Conservation (phyloP, 2,113 vertebrate species). For the Tretioscincus oriximinensis region DNA sequence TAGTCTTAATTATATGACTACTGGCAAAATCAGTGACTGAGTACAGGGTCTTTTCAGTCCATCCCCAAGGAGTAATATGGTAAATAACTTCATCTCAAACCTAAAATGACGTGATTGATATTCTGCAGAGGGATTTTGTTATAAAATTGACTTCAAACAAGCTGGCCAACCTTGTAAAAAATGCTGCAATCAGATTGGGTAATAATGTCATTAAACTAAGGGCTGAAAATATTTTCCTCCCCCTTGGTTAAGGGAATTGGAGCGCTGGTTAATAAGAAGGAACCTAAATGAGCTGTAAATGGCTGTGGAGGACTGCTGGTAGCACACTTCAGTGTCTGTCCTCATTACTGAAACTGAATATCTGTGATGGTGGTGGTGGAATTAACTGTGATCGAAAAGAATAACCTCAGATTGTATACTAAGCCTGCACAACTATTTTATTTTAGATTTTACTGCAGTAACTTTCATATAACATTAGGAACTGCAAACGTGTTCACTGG, state of each 20-base stretch:
- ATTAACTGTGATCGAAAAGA: conserved; percentile 23
- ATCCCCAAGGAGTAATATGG: conserved; percentile 64
- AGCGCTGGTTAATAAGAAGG: conserved; percentile 46
- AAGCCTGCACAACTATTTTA: neutral
- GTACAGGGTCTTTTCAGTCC: conserved; percentile 39
- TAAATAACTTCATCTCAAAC: conserved; percentile 65
- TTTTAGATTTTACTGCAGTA: too few relatives aligned
- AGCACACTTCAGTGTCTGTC: conserved; percentile 43
- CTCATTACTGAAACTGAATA: conserved; percentile 45
- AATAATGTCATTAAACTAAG: conserved; percentile 64
- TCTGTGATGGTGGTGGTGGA: conserved; percentile 15
- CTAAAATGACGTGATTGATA: conserved; percentile 66
- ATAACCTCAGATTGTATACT: neutral
- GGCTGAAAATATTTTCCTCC: conserved; percentile 56
- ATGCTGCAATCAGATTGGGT: conserved; percentile 46
- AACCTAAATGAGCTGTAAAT: conserved; percentile 58
- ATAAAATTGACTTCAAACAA: conserved; percentile 63
- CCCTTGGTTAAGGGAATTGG: conserved; percentile 43
- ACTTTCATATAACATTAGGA: too few relatives aligned
- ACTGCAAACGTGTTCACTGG: too few relatives aligned
- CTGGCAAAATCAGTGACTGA: conserved; percentile 62
- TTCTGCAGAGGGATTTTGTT: conserved; percentile 40
- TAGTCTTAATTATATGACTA: conserved; percentile 68
- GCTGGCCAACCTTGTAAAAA: conserved; percentile 45
- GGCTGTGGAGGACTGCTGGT: conserved; percentile 32